These are phyloP conservation scores for Rosalia funebris DNA, from an alignment of 2,888 invertebrate species.

Conservation along the genomic window DNA sequence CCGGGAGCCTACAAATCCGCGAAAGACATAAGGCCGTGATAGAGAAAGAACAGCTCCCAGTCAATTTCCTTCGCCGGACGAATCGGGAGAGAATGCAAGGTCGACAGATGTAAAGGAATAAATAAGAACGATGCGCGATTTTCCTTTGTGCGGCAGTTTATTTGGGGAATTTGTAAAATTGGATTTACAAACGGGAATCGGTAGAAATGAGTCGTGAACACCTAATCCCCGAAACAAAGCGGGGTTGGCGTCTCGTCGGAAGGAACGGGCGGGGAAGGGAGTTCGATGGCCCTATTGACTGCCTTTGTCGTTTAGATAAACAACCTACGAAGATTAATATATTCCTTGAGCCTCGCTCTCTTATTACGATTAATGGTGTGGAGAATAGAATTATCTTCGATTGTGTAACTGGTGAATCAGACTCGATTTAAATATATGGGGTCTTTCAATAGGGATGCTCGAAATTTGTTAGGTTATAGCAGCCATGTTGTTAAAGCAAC, in stretches of 20 bases:
- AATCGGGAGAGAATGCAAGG: not conserved
- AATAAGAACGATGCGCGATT: not conserved
- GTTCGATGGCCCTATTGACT: conserved; percentile 8
- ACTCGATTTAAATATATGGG: too few relatives aligned
- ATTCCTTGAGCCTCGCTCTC: too few relatives aligned
- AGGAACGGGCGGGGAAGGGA: not conserved
- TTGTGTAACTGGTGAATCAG: too few relatives aligned
- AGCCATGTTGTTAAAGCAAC: too few relatives aligned
- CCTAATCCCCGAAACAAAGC: conserved; percentile 5
- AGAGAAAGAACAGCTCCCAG: not conserved
- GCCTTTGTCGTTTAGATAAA: conserved; percentile 22
- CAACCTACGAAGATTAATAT: conserved; percentile 18
- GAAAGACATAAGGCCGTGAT: conserved; percentile 3
- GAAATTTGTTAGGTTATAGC: too few relatives aligned
- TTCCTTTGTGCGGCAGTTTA: not conserved
- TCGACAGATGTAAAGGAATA: conserved; percentile 1
- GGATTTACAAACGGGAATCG: conserved; percentile 5
- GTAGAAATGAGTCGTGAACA: not conserved
- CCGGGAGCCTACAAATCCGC: conserved; percentile 9
- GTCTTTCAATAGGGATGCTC: too few relatives aligned
- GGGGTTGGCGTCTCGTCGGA: not conserved
- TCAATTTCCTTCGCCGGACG: not conserved
- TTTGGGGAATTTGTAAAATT: not conserved
- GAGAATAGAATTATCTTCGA: too few relatives aligned
- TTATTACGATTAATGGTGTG: too few relatives aligned